Base-by-base conservation (phyloP, 1,140 invertebrate species). In the Penaeus chinensis region DNA sequence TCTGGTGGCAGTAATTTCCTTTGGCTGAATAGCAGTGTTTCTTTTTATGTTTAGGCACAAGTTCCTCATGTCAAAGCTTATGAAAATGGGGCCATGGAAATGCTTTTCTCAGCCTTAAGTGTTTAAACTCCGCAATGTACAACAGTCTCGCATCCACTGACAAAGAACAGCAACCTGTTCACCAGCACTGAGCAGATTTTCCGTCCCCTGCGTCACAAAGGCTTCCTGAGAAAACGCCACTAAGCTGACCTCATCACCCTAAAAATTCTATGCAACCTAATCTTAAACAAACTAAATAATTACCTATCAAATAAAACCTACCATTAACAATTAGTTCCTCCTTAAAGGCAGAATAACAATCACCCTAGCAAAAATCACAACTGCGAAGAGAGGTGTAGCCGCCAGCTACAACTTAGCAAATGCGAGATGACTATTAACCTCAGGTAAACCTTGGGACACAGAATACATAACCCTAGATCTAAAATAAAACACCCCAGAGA, bases 171-270 rank as follows among this genome's bases (percentile, higher is more conserved):
- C 54, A 54, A 54, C 54, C 54, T 54, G 54, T 54, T 54, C 54
- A 54, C 54, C 54, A 54, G 54, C 54, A 54, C 54, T 54, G 54
- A 54, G 54, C 54, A 54, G 54, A 54, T 54, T 11, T 63, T 79
- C 74, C 84, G 74, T 85, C 84, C 84, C 84, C 84, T 81, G 84
- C 77, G 77, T 65, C 84, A 79, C 84, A 69, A 80, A 86, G 84
- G 84, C 54, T 86, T 86, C 84, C 84, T 86, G 84, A 86, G 84
- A 86, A 80, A 86, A 86, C 60, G 84, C 71, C 84, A 79, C 54
- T 63, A 85, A 79, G 74, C 76, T 78, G 62, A 78, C 84, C 76
- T 79, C 71, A 65, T 79, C 74, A 66, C 42, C 81, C 81, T 83
- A 83, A 83, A 77, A 83, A 83, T 83, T 71, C 81, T 83, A 83